phyloP scores from a whole-genome alignment of 2,888 invertebrate genomes.

The Yponomeuta cagnagella region DNA sequence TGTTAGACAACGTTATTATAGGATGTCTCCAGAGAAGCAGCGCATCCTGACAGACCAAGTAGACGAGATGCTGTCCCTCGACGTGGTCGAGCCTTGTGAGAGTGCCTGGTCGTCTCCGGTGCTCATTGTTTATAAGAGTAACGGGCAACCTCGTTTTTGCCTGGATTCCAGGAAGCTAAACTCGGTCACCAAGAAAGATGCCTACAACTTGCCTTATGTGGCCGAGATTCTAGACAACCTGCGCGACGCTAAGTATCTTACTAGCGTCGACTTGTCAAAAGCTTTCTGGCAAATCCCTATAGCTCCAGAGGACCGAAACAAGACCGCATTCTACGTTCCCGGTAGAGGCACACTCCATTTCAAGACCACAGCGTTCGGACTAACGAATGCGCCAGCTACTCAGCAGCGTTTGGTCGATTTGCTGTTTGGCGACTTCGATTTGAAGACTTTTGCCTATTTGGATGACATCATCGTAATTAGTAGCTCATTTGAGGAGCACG shows the following conservation, averaged over 20 bases:
- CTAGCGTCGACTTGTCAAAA: constrained; percentile 22
- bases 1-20: constrained; percentile 21
- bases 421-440: constrained; percentile 23
- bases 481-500: constrained; percentile 13
- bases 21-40: too few species aligned
- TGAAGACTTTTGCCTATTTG: constrained; percentile 19
- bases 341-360: constrained; percentile 14
- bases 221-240: constrained; percentile 25
- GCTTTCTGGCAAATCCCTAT: constrained; percentile 20
- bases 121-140: constrained; percentile 18
- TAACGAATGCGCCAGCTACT: constrained; percentile 15
- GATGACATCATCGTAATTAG: constrained; percentile 24
- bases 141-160: constrained; percentile 24
- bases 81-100: too few species aligned
- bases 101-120: too few species aligned
- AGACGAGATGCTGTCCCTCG: constrained; percentile 18
- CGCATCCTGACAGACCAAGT: constrained; percentile 17
- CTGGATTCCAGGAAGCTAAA: constrained; percentile 26
- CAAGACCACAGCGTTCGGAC: constrained; percentile 13
- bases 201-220: constrained; percentile 23
- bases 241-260: constrained; percentile 21
- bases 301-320: constrained; percentile 7
- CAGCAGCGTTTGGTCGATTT: constrained; percentile 16
- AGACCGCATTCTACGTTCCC: constrained; percentile 19
- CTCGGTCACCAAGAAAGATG: constrained; percentile 14